phyloP scores from a whole-genome alignment of 2,888 invertebrate genomes.

The Parthenolecanium corni region DNA sequence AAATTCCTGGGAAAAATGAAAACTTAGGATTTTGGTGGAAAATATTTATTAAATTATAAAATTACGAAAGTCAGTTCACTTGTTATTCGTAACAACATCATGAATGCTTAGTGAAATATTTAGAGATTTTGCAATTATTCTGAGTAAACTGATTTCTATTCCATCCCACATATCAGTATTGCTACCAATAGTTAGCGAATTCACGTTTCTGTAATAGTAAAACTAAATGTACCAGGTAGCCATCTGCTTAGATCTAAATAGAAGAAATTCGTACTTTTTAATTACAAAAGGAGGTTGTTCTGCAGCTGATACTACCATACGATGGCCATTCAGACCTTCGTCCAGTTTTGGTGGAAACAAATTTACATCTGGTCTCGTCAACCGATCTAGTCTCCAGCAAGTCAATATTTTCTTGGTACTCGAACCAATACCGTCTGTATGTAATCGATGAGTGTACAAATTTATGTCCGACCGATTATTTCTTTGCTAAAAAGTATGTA shows the following conservation, averaged over 20 bases:
- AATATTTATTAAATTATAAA: background rate
- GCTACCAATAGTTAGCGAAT: constrained; percentile 35
- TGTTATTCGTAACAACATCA: constrained; percentile 40
- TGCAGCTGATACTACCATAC: constrained; percentile 55
- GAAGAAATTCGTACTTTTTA: constrained; percentile 47
- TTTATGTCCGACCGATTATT: constrained; percentile 45
- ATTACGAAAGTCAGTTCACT: constrained; percentile 38
- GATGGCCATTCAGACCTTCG: constrained; percentile 59
- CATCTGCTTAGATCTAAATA: no score
- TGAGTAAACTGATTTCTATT: constrained; percentile 55
- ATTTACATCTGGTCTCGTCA: constrained; percentile 49
- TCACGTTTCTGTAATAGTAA: constrained; percentile 40
- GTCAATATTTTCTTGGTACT: constrained; percentile 55
- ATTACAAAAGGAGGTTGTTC: constrained; percentile 64
- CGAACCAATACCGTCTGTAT: constrained; percentile 59
- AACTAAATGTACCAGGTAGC: background rate
- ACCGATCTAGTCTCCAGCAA: constrained; percentile 55
- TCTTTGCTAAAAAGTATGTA: no score
- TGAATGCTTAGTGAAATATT: constrained; percentile 61
- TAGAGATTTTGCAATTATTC: constrained; percentile 49
- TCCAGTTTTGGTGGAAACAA: constrained; percentile 59
- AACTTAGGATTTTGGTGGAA: no score
- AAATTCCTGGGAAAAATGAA: constrained; percentile 16
- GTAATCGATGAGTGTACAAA: constrained; percentile 61
- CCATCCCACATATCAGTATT: constrained; percentile 51